Evolutionary conservation across 2,113 vertebrate genomes (phyloP).

Genomic region (Tachysurus vachellii): DNA sequence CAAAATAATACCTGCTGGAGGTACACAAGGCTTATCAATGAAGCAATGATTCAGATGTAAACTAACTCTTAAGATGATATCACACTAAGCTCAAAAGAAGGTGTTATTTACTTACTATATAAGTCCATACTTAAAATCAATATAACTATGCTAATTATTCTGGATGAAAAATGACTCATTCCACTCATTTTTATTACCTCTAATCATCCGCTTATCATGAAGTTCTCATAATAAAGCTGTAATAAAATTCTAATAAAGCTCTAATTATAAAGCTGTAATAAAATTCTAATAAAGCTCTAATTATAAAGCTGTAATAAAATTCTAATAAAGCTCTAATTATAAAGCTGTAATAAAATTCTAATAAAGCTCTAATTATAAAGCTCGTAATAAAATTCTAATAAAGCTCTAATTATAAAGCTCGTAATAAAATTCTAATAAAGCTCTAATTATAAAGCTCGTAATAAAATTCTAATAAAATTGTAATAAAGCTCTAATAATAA

Average conservation of each 20-base stretch:
- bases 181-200: neutral
- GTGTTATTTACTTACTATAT: neutral
- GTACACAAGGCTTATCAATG: too few relatives aligned
- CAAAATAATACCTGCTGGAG: neutral
- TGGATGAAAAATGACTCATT: neutral
- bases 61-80: neutral
- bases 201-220: neutral
- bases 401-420: too few relatives aligned
- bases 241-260: too few relatives aligned
- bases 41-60: neutral
- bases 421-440: neutral
- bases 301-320: too few relatives aligned
- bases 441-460: neutral
- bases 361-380: too few relatives aligned
- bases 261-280: too few relatives aligned
- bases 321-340: neutral
- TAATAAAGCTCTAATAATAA: neutral
- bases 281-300: too few relatives aligned
- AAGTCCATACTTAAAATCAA: neutral
- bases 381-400: neutral
- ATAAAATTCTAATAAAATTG: neutral
- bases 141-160: too few relatives aligned
- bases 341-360: neutral
- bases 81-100: too few relatives aligned
- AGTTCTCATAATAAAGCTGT: neutral